Base-by-base conservation (phyloP, 2,797 vertebrate species). In the Allobates femoralis region DNA sequence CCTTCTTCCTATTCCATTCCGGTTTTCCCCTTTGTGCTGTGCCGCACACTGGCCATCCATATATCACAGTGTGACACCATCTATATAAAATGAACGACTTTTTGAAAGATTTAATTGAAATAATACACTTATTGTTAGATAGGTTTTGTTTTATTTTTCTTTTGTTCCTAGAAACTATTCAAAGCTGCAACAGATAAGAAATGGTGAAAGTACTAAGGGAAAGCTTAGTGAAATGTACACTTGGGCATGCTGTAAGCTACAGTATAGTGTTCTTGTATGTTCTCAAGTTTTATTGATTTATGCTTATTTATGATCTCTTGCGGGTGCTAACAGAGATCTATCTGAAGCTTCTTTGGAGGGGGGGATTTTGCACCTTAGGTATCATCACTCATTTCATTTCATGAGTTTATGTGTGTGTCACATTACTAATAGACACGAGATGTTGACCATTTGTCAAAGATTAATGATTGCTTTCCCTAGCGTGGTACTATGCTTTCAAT, bases 281-380 rank as follows among this genome's bases (percentile, higher is more conserved):
- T 26, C 51, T 51, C 46, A 81, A 66, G 62, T 67, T 28, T 53
- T 77, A 84, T 84, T 53, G 58, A 84, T 84, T 84, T 62, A 23
- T 66, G 28, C 41, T 67, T 77, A 32, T 78, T 50, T 77, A 53
- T 84, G 46, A 76, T 75, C 8, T 26, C 30, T 78, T 34, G 74
- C 50, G 23, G 73, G 74, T 55, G 28, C 37, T 77, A 51, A 58
- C 69, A 64, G 60, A 56, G 50, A 85, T 51, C 50, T 6, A 85
- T 37, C n/a, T 67, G 66, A 78, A 67, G 60, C 77, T 85, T 85
- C 73, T 66, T 19, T 41, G n/a, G 46, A 62, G 71, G n/a, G 34
- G n/a, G 34, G 1, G 21, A 2, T 74, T n/a, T 41, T 71, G 58
- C 32, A 26, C 23, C 21, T 37, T 79, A 34, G 30, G 62, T 21